phyloP scores from a whole-genome alignment of 2,113 vertebrate genomes.

The Tragelaphus strepsiceros region DNA sequence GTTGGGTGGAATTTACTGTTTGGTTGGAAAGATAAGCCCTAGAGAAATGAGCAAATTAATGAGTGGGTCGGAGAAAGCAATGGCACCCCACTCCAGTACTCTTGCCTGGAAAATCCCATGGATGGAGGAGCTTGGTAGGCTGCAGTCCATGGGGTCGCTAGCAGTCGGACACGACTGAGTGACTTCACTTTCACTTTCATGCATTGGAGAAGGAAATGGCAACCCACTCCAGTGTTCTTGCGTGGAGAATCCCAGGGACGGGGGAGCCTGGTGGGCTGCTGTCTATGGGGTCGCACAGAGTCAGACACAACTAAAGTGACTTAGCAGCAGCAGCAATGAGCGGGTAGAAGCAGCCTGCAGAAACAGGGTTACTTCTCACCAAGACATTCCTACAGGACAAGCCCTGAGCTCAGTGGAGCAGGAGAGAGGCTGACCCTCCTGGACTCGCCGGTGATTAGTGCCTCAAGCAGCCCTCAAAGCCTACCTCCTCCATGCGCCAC shows the following conservation, averaged over 20 bases:
- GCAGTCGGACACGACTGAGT: too few species aligned
- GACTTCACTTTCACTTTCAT: too few species aligned
- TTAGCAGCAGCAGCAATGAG: not conserved
- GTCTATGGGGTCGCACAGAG: too few species aligned
- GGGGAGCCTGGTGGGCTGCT: too few species aligned
- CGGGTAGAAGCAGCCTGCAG: not conserved
- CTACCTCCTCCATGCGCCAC: accelerated
- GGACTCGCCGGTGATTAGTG: accelerated
- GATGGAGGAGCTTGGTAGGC: too few species aligned
- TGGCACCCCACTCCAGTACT: too few species aligned
- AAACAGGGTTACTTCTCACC: not conserved
- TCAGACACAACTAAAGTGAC: too few species aligned
- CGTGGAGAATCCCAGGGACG: too few species aligned
- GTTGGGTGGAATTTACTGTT: not conserved
- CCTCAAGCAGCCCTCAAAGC: not conserved
- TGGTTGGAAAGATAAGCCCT: not conserved
- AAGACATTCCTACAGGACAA: not conserved
- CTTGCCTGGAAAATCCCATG: too few species aligned
- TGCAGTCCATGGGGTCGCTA: too few species aligned
- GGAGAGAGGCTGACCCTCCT: not conserved
- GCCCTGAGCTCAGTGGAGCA: not conserved
- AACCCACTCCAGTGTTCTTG: too few species aligned
- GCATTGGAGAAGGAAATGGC: too few species aligned
- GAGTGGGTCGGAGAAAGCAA: not conserved
- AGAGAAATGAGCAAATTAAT: not conserved